Percentiles rank a stretch among this genome's conserved stretches.
Evolutionary conservation across 2,797 vertebrate species (phyloP).

Genomic region (Protonibea diacanthus): DNA sequence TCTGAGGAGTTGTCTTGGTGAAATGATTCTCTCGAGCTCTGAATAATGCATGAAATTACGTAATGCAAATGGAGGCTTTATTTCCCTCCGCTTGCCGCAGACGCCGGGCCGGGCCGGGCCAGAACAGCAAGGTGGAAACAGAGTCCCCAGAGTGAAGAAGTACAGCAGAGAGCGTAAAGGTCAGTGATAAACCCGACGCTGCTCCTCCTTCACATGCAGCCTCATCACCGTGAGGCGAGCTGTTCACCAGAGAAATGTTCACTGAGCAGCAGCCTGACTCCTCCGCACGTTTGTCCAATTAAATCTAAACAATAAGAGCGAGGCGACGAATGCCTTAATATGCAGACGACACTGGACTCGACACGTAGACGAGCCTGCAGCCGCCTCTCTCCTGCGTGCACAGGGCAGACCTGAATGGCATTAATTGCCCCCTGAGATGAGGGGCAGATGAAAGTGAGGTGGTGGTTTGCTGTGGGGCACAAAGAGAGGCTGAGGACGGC

Average conservation of each 20-base stretch:
- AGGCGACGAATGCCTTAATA: conserved; percentile 39
- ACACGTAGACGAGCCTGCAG: conserved; percentile 65
- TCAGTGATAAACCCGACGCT: conserved; percentile 74
- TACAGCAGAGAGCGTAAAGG: conserved; percentile 74
- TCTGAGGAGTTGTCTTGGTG: conserved; percentile 80
- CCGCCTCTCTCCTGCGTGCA: conserved; percentile 17
- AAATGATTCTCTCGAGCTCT: conserved; percentile 80
- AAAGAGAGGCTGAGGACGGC: conserved; percentile 77
- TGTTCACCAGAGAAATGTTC: conserved; percentile 77
- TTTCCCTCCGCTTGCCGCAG: conserved; percentile 71
- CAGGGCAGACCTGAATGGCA: conserved; percentile 77
- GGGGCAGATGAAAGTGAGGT: conserved; percentile 81
- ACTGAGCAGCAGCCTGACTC: conserved; percentile 72
- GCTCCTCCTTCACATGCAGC: conserved; percentile 54
- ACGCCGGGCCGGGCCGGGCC: conserved; percentile 39
- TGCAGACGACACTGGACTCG: conserved; percentile 69
- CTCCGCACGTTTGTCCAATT: conserved; percentile 29
- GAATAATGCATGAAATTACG: conserved; percentile 88
- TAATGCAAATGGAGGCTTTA: conserved; percentile 85
- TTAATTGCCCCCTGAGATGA: conserved; percentile 85
- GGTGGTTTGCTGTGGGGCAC: conserved; percentile 77
- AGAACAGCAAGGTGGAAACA: conserved; percentile 62
- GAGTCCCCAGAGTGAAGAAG: conserved; percentile 67
- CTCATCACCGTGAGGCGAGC: conserved; percentile 48
- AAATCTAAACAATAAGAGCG: conserved; percentile 64